Evolutionary conservation across 1,140 invertebrate genomes (phyloP).

Genomic region (Drosophila sucinea): DNA sequence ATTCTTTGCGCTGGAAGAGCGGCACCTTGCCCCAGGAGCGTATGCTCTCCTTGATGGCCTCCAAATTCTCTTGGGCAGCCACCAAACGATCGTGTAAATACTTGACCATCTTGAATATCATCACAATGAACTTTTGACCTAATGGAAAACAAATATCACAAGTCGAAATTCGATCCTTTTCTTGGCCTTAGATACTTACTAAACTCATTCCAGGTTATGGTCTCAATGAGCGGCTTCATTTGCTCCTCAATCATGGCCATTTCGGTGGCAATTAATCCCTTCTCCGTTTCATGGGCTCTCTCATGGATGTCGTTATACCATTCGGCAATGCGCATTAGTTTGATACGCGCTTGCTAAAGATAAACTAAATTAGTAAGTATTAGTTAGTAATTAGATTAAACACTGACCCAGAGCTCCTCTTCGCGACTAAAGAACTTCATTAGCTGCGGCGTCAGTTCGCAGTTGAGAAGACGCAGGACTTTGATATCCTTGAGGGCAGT

Average conservation of each 20-base stretch:
- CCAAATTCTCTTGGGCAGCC: conserved; percentile 85
- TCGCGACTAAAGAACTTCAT: conserved; percentile 84
- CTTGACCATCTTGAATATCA: conserved; percentile 55
- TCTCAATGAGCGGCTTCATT: conserved; percentile 84
- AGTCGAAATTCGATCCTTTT: not conserved
- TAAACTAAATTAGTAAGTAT: not conserved
- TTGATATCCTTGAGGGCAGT: conserved; percentile 68
- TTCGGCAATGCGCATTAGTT: conserved; percentile 82
- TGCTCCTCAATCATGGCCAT: conserved; percentile 85
- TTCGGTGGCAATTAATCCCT: conserved; percentile 85
- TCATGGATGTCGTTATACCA: conserved; percentile 86
- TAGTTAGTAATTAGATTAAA: not conserved
- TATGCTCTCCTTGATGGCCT: conserved; percentile 83
- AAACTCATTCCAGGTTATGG: conserved; percentile 86
- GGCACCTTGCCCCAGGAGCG: conserved; percentile 85
- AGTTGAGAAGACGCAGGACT: conserved; percentile 51
- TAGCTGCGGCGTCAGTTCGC: conserved; percentile 46
- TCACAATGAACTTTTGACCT: conserved; percentile 63
- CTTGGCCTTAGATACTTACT: conserved; percentile 79
- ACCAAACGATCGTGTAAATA: conserved; percentile 85
- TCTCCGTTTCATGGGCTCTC: conserved; percentile 85
- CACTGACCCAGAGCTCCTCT: conserved; percentile 82
- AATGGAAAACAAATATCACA: not conserved
- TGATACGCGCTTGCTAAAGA: conserved; percentile 66
- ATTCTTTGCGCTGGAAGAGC: conserved; percentile 85